Evolutionary conservation across 2,888 invertebrate species (phyloP), one percentile per base, ranked within the genome.

Genomic region (Anagyrus pseudococci): DNA sequence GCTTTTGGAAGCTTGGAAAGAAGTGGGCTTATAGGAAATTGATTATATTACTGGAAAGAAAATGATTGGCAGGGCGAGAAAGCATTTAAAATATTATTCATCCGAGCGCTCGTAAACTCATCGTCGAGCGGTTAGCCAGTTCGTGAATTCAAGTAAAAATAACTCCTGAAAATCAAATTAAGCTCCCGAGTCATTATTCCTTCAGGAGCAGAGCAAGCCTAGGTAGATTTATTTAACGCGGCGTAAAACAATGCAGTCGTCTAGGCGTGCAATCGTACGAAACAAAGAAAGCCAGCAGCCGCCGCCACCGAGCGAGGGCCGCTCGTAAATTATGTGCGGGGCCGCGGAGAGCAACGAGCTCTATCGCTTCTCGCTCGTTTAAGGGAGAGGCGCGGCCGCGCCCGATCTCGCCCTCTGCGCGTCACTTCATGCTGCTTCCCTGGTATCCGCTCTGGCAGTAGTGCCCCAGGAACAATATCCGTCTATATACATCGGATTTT

Each of bases 1-100:
- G 75, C 54, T 88, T 1, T 81, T 88, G 1, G 77, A 86, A 67
- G 87, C 85, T 0, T 88, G 86, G 73, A 82, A 84, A 69, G 87
- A 89, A 75, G 79, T 83, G 43, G 89, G 89, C 0, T 75, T 88
- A n/a, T 83, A 84, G 2, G 75, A 85, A 49, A 77, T 84, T 1
- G 88, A 88, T 69, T 82, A 87, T 37, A 88, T 86, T 67, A 82
- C 83, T 1, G 83, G 82, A 62, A 1, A 2, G 6, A 77, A 79
- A 54, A 85, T 87, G 72, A 76, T 87, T 8, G 89, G 89, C 23
- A 85, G 86, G 1, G 87, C 85, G 75, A 79, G 86, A 40, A 73
- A 84, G 22, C 89, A 89, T 74, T 84, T 84, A 19, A 89, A 68
- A 78, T 83, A 48, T 89, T 88, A 25, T 82, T 84, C 0, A 89